Conservation (phyloP, 1,140 invertebrate genomes). For the Meteorus sp. region DNA sequence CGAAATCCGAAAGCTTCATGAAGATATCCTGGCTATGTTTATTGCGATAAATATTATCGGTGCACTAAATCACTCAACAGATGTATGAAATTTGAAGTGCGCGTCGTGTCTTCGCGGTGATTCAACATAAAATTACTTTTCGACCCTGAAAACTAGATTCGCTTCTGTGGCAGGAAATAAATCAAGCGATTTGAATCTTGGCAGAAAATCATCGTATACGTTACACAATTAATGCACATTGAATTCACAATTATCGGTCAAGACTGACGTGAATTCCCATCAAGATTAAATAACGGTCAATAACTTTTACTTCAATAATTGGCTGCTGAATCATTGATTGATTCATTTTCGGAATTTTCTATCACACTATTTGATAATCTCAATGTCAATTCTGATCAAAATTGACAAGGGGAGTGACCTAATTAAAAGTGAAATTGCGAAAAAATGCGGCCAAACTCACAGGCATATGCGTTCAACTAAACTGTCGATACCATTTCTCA, state of each 20-base stretch:
- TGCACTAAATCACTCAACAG: neutral
- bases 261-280: neutral
- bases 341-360: too few species aligned
- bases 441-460: constrained; percentile 54
- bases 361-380: too few species aligned
- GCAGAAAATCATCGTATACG: constrained; percentile 4
- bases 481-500: constrained; percentile 42
- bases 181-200: constrained; percentile 17
- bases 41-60: neutral
- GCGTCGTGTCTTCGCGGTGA: neutral
- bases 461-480: constrained; percentile 45
- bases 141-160: constrained; percentile 15
- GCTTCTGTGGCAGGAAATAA: neutral
- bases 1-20: too few species aligned
- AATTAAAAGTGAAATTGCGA: constrained; percentile 52
- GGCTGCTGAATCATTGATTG: too few species aligned
- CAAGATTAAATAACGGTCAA: too few species aligned
- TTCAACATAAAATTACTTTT: constrained; percentile 12
- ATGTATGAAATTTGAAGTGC: neutral
- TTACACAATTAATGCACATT: constrained; percentile 4
- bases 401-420: constrained; percentile 49
- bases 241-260: neutral
- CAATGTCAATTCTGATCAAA: constrained; percentile 5
- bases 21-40: neutral
- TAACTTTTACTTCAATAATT: too few species aligned